Evolutionary conservation across 2,888 invertebrate species (phyloP).

Genomic region (Conchocele bisecta): DNA sequence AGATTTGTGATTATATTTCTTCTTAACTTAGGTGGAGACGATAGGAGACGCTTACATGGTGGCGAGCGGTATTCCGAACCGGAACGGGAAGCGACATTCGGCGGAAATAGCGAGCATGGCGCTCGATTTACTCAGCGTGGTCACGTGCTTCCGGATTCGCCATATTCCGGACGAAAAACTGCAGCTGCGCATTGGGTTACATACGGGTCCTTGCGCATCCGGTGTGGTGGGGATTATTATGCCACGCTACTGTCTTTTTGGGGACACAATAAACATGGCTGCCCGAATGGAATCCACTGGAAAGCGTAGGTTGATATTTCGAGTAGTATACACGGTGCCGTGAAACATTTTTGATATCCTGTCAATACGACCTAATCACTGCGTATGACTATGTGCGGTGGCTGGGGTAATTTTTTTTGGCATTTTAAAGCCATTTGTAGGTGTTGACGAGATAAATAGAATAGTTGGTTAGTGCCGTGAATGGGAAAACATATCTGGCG

Average conservation of each 20-base stretch:
- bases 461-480: too few species aligned
- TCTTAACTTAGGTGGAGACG: constrained; percentile 75
- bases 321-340: too few species aligned
- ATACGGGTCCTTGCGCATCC: constrained; percentile 79
- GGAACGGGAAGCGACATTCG: constrained; percentile 76
- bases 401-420: too few species aligned
- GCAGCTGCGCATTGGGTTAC: constrained; percentile 77
- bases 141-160: constrained; percentile 75
- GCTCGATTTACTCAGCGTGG: constrained; percentile 77
- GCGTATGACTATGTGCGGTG: too few species aligned
- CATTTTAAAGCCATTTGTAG: too few species aligned
- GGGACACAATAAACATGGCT: constrained; percentile 78
- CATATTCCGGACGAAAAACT: constrained; percentile 75
- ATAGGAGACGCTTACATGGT: constrained; percentile 81
- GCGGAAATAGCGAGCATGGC: constrained; percentile 80
- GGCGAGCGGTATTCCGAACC: constrained; percentile 77
- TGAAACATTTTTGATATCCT: too few species aligned
- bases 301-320: constrained; percentile 73
- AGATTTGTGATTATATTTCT: too few species aligned
- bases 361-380: too few species aligned
- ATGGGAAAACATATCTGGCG: too few species aligned
- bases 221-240: constrained; percentile 79
- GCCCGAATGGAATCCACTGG: constrained; percentile 78
- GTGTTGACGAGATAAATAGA: too few species aligned
- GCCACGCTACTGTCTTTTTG: constrained; percentile 78